Evolutionary conservation across 2,113 vertebrate genomes (phyloP).

Genomic region (Lepus timidus): DNA sequence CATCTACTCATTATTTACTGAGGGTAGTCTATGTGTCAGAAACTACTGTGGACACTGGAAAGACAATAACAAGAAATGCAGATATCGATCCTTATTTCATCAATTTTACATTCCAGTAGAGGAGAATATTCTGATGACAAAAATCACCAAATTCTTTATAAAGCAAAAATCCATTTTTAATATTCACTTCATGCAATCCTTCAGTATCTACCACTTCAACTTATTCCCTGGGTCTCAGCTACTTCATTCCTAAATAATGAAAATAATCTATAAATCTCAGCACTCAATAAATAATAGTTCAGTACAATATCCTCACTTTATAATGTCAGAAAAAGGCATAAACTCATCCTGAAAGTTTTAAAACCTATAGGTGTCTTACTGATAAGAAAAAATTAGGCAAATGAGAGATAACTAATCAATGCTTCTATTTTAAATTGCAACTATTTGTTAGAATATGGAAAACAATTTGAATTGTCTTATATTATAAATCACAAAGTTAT

Average conservation of each 20-base stretch:
- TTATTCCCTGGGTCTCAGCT: background rate
- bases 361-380: background rate
- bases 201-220: background rate
- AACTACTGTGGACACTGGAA: background rate
- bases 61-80: background rate
- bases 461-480: background rate
- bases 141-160: background rate
- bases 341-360: background rate
- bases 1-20: background rate
- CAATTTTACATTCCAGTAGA: background rate
- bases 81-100: background rate
- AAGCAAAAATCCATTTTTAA: conserved; percentile 7
- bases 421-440: conserved; percentile 36
- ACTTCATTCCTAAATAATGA: conserved; percentile 37
- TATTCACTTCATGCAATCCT: background rate
- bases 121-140: conserved; percentile 3
- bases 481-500: background rate
- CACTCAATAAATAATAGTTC: conserved; percentile 26
- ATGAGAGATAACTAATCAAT: background rate
- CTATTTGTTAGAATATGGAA: background rate
- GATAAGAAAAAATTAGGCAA: background rate
- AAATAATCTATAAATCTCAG: background rate
- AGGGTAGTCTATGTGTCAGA: background rate
- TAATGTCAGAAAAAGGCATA: background rate
- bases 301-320: conserved; percentile 12